These are phyloP conservation scores for Cossypha dichroa DNA, from an alignment of 2,797 vertebrate species.

Conservation along the genomic window DNA sequence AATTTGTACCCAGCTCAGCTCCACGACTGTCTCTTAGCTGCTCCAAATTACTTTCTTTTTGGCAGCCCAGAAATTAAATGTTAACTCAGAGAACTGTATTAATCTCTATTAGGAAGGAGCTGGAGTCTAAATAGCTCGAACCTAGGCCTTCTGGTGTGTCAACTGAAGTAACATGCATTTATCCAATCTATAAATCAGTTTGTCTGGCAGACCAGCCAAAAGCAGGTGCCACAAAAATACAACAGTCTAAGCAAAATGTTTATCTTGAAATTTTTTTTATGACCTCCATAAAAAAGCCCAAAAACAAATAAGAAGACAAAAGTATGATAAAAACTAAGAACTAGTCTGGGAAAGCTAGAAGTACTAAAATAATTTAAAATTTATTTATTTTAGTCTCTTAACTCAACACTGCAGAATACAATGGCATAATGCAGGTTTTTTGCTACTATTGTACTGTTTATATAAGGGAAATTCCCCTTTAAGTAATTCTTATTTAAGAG, in stretches of 20 bases:
- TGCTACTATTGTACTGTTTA: neutral
- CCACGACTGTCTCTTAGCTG: constrained; percentile 20
- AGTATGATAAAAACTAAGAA: neutral
- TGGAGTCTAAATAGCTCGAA: neutral
- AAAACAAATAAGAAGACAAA: neutral
- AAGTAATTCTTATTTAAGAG: neutral
- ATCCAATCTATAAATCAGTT: constrained; percentile 1
- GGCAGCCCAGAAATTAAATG: constrained; percentile 50
- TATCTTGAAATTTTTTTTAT: neutral
- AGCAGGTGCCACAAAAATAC: neutral
- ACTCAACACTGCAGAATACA: neutral
- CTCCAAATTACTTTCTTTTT: constrained; percentile 50
- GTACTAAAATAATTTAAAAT: neutral
- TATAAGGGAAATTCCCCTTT: neutral
- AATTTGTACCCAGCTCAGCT: constrained; percentile 55
- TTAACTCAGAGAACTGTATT: constrained; percentile 51
- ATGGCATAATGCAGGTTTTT: neutral
- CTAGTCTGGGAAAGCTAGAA: neutral
- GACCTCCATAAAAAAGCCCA: neutral
- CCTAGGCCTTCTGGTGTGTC: constrained; percentile 1
- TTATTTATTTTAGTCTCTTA: neutral
- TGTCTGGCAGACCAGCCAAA: neutral
- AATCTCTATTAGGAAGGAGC: constrained; percentile 55
- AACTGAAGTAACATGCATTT: constrained; percentile 13
- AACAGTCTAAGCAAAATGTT: neutral